Evolutionary conservation across 2,888 invertebrate genomes (phyloP).

Genomic region (Selenia dentaria): DNA sequence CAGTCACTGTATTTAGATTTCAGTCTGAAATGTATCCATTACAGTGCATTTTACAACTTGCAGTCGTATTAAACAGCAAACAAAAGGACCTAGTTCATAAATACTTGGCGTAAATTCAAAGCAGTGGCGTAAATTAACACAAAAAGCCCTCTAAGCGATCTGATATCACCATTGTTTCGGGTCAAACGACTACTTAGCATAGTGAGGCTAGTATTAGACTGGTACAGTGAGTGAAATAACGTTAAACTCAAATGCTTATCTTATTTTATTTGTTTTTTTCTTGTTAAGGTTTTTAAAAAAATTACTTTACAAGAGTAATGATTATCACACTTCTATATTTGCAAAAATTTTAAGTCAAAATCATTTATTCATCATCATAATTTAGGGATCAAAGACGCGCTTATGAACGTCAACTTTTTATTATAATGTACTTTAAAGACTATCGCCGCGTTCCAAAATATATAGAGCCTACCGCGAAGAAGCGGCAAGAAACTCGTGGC

Average conservation of each 20-base stretch:
- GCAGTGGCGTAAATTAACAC: slow-evolving; percentile 51
- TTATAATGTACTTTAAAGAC: too few species aligned
- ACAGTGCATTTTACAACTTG: slow-evolving; percentile 5
- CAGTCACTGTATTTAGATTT: slow-evolving; percentile 13
- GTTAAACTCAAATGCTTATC: neutral
- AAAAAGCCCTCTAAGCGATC: slow-evolving; percentile 51
- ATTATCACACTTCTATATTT: too few species aligned
- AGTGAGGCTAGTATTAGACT: slow-evolving; percentile 30
- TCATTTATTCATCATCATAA: too few species aligned
- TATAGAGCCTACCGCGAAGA: too few species aligned
- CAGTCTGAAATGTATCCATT: slow-evolving; percentile 6
- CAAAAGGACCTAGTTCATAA: slow-evolving; percentile 34
- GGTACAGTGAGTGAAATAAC: slow-evolving; percentile 19
- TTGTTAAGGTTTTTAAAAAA: too few species aligned
- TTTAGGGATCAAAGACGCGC: too few species aligned
- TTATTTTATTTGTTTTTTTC: too few species aligned
- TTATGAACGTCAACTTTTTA: too few species aligned
- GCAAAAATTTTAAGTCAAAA: too few species aligned
- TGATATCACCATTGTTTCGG: slow-evolving; percentile 54
- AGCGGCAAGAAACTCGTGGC: too few species aligned
- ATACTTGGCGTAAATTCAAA: slow-evolving; percentile 44
- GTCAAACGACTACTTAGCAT: slow-evolving; percentile 50
- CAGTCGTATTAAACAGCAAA: slow-evolving; percentile 24
- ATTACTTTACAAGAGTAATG: too few species aligned
- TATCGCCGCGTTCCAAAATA: too few species aligned